Conservation (phyloP, 1,140 invertebrate species). For the Meloidogyne exigua region DNA sequence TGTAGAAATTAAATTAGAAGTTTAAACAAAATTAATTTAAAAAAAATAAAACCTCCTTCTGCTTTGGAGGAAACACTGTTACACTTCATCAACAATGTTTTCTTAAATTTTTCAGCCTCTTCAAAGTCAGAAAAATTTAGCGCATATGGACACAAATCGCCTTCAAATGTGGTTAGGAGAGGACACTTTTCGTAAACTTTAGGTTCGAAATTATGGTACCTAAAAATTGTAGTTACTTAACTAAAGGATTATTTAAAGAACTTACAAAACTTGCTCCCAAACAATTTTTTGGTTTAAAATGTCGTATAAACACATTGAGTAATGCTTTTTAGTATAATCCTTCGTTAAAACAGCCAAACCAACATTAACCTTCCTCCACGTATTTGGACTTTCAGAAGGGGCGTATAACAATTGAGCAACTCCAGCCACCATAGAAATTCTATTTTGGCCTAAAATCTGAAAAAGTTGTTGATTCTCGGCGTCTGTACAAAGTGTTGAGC, state of each 20-base stretch:
- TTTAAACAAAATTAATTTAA: neutral
- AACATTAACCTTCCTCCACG: constrained; percentile 22
- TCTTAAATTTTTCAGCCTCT: constrained; percentile 37
- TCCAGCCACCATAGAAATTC: constrained; percentile 31
- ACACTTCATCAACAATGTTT: constrained; percentile 5
- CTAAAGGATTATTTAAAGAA: constrained; percentile 27
- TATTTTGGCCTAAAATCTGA: constrained; percentile 19
- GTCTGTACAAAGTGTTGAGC: constrained; percentile 26
- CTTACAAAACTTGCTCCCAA: constrained; percentile 38
- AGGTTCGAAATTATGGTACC: constrained; percentile 32
- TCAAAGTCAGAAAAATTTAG: constrained; percentile 33
- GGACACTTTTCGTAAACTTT: constrained; percentile 42
- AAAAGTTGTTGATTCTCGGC: constrained; percentile 34
- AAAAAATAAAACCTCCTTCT: neutral
- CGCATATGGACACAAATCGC: constrained; percentile 31
- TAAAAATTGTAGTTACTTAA: constrained; percentile 9
- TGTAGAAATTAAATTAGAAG: too few species aligned
- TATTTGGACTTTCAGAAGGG: neutral
- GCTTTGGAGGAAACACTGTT: neutral
- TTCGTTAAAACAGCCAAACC: constrained; percentile 27
- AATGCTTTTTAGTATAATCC: constrained; percentile 34
- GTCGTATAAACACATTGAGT: constrained; percentile 30
- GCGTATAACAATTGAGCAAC: constrained; percentile 32
- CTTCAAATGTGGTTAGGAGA: constrained; percentile 30
- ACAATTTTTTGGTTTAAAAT: constrained; percentile 31